Percentiles rank a stretch among this genome's conserved stretches.
Evolutionary conservation across 1,140 invertebrate species (phyloP).

Genomic region (Nymphalis io): DNA sequence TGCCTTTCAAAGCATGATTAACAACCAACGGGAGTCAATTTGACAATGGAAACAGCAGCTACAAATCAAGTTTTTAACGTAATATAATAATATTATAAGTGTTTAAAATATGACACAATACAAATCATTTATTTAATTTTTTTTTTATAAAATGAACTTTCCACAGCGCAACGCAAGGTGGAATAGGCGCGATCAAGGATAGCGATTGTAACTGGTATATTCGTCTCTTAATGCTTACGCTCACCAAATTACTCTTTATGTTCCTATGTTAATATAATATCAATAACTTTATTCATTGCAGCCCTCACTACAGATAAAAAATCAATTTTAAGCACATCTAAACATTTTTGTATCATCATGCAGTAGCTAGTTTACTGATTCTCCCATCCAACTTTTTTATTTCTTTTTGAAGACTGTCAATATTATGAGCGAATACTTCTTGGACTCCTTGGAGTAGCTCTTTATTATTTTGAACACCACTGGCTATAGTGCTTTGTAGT

Average conservation of each 20-base stretch:
- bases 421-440: constrained; percentile 88
- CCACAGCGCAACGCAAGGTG: not conserved
- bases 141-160: not conserved
- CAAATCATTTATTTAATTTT: constrained; percentile 4
- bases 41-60: too few species aligned
- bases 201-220: too few species aligned
- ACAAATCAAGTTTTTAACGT: too few species aligned
- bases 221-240: too few species aligned
- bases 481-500: constrained; percentile 88
- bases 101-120: constrained; percentile 3
- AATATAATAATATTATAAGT: too few species aligned
- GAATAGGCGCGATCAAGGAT: too few species aligned
- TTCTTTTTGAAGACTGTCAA: constrained; percentile 88
- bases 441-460: constrained; percentile 89
- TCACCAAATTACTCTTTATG: not conserved
- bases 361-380: constrained; percentile 73
- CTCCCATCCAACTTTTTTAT: constrained; percentile 88
- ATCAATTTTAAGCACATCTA: constrained; percentile 18
- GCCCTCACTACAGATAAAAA: constrained; percentile 29
- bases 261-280: not conserved
- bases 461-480: constrained; percentile 88
- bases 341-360: constrained; percentile 48
- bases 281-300: constrained; percentile 31
- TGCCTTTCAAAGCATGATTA: too few species aligned
- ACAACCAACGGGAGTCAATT: too few species aligned